These are phyloP conservation scores for Enteromius afrohamiltoni DNA, from an alignment of 2,797 vertebrate species.

Conservation along the genomic window DNA sequence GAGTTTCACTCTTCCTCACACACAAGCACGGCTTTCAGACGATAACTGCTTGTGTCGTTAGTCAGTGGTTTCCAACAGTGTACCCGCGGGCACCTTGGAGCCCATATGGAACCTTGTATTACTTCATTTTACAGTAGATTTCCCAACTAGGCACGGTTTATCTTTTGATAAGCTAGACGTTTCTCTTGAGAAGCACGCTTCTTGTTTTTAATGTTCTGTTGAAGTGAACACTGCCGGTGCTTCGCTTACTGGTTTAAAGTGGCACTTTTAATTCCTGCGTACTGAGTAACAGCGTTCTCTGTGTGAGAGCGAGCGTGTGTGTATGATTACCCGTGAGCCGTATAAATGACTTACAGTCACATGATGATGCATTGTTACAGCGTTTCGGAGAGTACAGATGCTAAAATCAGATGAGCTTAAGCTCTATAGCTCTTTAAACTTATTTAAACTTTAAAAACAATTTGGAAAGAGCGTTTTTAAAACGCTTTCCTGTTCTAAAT, in stretches of 20 bases:
- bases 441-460: no score
- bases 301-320: not conserved
- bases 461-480: not conserved
- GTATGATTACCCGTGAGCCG: not conserved
- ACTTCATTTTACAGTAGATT: no score
- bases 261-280: not conserved
- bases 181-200: not conserved
- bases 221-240: not conserved
- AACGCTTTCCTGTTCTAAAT: not conserved
- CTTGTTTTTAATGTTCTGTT: slow-evolving; percentile 1
- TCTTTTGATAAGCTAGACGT: not conserved
- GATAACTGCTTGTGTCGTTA: slow-evolving; percentile 2
- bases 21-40: not conserved
- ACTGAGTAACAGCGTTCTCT: not conserved
- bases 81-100: not conserved
- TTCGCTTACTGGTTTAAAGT: slow-evolving; percentile 1
- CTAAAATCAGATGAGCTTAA: not conserved
- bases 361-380: not conserved
- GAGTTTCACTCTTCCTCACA: slow-evolving; percentile 59
- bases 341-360: slow-evolving; percentile 13
- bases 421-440: no score
- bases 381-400: not conserved
- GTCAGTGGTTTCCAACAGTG: not conserved
- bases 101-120: slow-evolving; percentile 3
- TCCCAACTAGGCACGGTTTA: not conserved